Conservation (phyloP, 53 echinoderm and acorn worm species). For the Paracentrotus lividus region DNA sequence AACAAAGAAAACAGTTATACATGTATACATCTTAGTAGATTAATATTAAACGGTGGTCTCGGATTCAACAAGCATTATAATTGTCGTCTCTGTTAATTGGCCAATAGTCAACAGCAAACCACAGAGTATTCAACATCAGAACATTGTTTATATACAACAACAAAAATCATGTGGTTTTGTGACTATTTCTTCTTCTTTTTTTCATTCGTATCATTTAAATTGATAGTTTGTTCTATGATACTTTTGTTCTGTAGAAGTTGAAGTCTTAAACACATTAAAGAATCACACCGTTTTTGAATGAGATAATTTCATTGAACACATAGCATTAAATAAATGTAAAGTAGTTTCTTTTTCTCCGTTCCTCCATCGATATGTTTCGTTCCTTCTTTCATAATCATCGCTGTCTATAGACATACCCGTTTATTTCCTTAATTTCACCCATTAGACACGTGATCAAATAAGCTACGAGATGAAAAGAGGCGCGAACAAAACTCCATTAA, state of each 20-base stretch:
- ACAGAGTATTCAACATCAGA: neutral
- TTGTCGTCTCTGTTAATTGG: neutral
- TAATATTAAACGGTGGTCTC: neutral
- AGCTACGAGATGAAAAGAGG: neutral
- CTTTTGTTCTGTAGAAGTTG: too few relatives aligned
- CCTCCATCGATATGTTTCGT: neutral
- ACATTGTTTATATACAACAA: too few relatives aligned
- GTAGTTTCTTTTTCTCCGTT: neutral
- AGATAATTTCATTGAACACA: too few relatives aligned
- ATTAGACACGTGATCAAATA: neutral
- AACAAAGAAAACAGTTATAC: too few relatives aligned
- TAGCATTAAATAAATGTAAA: neutral
- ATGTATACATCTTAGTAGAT: neutral
- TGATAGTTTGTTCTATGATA: too few relatives aligned
- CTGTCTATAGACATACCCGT: neutral
- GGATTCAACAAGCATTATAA: neutral
- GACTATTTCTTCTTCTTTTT: neutral
- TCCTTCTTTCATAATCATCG: neutral
- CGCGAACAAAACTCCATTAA: constrained; percentile 33
- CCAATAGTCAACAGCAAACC: neutral
- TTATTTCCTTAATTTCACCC: neutral
- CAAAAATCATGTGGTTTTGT: neutral
- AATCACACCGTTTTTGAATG: too few relatives aligned
- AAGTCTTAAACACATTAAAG: too few relatives aligned
- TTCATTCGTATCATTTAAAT: neutral